phyloP scores from a whole-genome alignment of 2,113 vertebrate genomes.

The Synchiropus splendidus region DNA sequence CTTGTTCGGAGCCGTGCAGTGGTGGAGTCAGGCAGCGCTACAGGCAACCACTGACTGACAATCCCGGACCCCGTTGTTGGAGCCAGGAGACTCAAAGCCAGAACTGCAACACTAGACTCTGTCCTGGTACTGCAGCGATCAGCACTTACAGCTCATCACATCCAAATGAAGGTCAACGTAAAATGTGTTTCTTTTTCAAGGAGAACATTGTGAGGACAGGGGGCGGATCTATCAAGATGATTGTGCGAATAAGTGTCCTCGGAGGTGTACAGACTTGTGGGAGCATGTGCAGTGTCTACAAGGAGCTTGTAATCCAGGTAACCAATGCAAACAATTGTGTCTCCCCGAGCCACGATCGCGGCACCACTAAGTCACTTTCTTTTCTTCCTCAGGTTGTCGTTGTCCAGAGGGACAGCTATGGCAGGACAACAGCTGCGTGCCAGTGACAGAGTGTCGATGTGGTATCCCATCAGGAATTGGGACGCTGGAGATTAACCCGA shows the following conservation, averaged over 20 bases:
- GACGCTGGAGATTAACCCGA: constrained; percentile 60
- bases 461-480: constrained; percentile 65
- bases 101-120: constrained; percentile 74
- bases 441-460: constrained; percentile 69
- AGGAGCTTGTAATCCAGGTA: constrained; percentile 74
- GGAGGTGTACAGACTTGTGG: constrained; percentile 79
- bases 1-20: constrained; percentile 74
- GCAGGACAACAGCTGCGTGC: constrained; percentile 72
- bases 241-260: constrained; percentile 81
- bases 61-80: constrained; percentile 51
- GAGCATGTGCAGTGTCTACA: constrained; percentile 80
- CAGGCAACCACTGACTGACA: constrained; percentile 44
- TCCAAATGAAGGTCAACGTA: not conserved
- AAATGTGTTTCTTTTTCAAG: constrained; percentile 37
- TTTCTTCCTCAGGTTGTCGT: constrained; percentile 68
- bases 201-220: constrained; percentile 72
- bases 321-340: not conserved
- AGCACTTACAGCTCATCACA: too few relatives aligned
- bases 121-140: constrained; percentile 67
- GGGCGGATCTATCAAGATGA: constrained; percentile 46
- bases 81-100: constrained; percentile 72
- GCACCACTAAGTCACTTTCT: too few relatives aligned
- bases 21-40: constrained; percentile 74
- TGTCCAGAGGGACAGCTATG: constrained; percentile 72
- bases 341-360: not conserved